Percentiles rank a stretch among this genome's conserved stretches.
These are phyloP conservation scores for Oscarella lobularis DNA, from an alignment of 37 sponge, comb jelly and placozoan species.

Conservation along the genomic window DNA sequence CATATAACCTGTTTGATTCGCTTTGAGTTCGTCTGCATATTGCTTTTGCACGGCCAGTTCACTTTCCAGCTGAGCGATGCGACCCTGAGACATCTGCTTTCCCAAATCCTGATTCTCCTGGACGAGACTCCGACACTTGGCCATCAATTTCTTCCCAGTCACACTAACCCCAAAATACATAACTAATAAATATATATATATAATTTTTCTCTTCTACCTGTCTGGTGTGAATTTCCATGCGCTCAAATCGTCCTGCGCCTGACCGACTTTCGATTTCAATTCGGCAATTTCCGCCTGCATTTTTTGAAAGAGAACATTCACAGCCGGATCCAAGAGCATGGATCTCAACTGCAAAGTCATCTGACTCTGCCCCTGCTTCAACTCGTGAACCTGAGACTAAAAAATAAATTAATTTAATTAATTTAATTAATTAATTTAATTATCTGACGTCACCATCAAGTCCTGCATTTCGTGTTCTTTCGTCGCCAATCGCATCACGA, in stretches of 20 bases:
- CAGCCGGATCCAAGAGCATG: constrained; percentile 74
- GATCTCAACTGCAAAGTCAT: constrained; percentile 51
- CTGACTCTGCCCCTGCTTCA: constrained; percentile 67
- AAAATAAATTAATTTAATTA: too few species aligned
- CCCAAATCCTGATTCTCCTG: constrained; percentile 92
- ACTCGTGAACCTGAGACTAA: constrained; percentile 77
- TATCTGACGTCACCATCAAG: constrained; percentile 53
- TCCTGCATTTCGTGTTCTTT: constrained; percentile 90
- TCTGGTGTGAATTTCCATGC: constrained; percentile 97
- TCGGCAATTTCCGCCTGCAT: constrained; percentile 72
- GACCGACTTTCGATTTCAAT: constrained; percentile 66
- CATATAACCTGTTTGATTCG: not conserved
- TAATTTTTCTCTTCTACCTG: too few species aligned
- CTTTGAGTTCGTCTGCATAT: constrained; percentile 57
- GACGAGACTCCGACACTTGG: constrained; percentile 72
- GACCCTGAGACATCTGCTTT: constrained; percentile 87
- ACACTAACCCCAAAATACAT: too few species aligned
- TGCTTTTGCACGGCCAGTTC: constrained; percentile 85
- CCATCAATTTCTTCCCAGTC: constrained; percentile 85
- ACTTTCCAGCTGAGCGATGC: constrained; percentile 80
- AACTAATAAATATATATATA: too few species aligned
- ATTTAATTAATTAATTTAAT: too few species aligned
- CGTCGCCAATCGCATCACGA: constrained; percentile 85
- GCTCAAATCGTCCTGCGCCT: constrained; percentile 90
- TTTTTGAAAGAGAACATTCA: constrained; percentile 74